Evolutionary conservation across 2,888 invertebrate species (phyloP), one percentile per base, ranked within the genome.

Genomic region (Drosophila limbata): DNA sequence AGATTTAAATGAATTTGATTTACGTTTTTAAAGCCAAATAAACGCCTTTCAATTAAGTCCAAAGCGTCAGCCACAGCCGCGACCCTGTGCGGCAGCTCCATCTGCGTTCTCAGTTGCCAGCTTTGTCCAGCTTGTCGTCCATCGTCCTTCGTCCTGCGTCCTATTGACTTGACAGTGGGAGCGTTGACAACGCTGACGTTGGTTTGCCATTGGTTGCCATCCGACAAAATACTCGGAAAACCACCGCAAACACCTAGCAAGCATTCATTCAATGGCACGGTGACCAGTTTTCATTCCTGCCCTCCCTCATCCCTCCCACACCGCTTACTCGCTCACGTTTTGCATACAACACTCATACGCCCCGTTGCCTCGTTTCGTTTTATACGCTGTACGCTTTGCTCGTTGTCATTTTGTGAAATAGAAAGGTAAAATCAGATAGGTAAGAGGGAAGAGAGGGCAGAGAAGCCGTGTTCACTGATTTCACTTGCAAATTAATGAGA

Each of bases 401-500:
- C 84, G 86, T 88, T 84, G 88, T 77, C 88, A 73, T 73, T 72
- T 66, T 62, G 69, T 50, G 52, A 52, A 47, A 60, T 45, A 56
- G 47, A 40, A 42, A 48, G 48, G 57, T 56, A 48, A 48, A 40
- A 17, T 17, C 59, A 17, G n/a, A 17, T 21, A 10, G 37, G 13
- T 10, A 35, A 45, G 2, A 9, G n/a, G 53, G 0, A 10, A 8
- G 15, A 5, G 10, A 6, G n/a, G 8, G n/a, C 3, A 21, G 33
- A 31, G 31, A 52, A 48, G 59, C 69, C 71, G 63, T 79, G 87
- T 72, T 84, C 85, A 83, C 85, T 87, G 87, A 91, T 91, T 91
- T 91, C 84, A 91, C 90, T 91, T 91, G 88, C 90, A 91, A 91
- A 91, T 91, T 91, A 90, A 91, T 91, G 89, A 88, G 86, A 91